A percentile compares a stretch with the other conserved stretches of the same genome.
These are phyloP conservation scores for Poeciliopsis prolifica DNA, from an alignment of 2,113 vertebrate species.

Conservation along the genomic window DNA sequence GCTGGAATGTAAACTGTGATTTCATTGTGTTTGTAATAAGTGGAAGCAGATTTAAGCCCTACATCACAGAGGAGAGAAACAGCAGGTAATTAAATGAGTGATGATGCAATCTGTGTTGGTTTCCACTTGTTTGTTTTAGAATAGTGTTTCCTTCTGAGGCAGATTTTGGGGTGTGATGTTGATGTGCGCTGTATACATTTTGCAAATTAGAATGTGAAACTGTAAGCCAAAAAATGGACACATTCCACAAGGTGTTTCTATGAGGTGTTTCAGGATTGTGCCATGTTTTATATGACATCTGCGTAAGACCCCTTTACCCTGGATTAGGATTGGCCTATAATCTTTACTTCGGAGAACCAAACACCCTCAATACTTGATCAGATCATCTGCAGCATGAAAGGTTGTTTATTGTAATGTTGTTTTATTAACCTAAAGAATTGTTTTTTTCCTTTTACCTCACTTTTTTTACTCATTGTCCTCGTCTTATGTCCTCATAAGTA, in stretches of 20 bases:
- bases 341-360: background rate
- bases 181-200: conserved; percentile 14
- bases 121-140: conserved; percentile 20
- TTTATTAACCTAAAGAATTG: background rate
- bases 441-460: no score
- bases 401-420: background rate
- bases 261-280: background rate
- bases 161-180: background rate
- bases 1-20: conserved; percentile 39
- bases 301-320: background rate
- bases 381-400: background rate
- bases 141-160: conserved; percentile 18
- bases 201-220: background rate
- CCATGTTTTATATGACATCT: background rate
- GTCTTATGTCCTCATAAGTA: no score
- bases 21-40: conserved; percentile 48
- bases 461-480: no score
- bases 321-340: background rate
- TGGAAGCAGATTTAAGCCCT: conserved; percentile 66
- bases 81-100: conserved; percentile 64
- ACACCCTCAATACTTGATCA: background rate
- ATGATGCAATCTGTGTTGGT: conserved; percentile 22
- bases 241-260: background rate
- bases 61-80: conserved; percentile 57
- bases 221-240: background rate